These are phyloP conservation scores for Dryocosmus kuriphilus DNA, from an alignment of 2,888 invertebrate species.

Conservation along the genomic window DNA sequence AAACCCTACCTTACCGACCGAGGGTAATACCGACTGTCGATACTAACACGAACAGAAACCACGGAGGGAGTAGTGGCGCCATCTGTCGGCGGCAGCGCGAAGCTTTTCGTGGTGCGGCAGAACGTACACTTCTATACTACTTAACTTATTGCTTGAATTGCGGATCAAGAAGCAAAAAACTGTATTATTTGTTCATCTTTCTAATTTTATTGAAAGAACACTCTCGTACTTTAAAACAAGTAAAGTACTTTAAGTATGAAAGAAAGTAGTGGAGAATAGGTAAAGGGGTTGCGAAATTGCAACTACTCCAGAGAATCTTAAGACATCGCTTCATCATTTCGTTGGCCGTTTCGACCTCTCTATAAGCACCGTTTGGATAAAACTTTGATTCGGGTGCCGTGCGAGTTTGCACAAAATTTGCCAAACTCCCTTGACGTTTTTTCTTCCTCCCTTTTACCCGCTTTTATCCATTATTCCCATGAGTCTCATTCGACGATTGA, in stretches of 20 bases:
- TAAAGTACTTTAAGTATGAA: background rate
- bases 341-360: slow-evolving; percentile 1
- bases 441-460: background rate
- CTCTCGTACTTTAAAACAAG: background rate
- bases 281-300: slow-evolving; percentile 7
- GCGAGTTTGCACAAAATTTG: slow-evolving; percentile 30
- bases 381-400: slow-evolving; percentile 17
- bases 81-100: too few relatives aligned
- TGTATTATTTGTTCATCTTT: background rate
- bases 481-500: slow-evolving; percentile 18
- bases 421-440: slow-evolving; percentile 14
- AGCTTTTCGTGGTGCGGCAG: too few relatives aligned
- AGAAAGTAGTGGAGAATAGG: background rate
- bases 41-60: too few relatives aligned
- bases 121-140: too few relatives aligned
- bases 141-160: too few relatives aligned
- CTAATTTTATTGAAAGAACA: background rate
- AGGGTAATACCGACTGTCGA: too few relatives aligned
- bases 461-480: background rate
- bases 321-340: slow-evolving; percentile 30
- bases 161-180: too few relatives aligned
- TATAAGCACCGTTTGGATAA: slow-evolving; percentile 28
- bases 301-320: slow-evolving; percentile 11
- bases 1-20: too few relatives aligned
- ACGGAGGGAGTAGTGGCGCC: too few relatives aligned